Evolutionary conservation across 1,140 invertebrate genomes (phyloP), one percentile per base, ranked within the genome.

Genomic region (Hyphantria cunea): DNA sequence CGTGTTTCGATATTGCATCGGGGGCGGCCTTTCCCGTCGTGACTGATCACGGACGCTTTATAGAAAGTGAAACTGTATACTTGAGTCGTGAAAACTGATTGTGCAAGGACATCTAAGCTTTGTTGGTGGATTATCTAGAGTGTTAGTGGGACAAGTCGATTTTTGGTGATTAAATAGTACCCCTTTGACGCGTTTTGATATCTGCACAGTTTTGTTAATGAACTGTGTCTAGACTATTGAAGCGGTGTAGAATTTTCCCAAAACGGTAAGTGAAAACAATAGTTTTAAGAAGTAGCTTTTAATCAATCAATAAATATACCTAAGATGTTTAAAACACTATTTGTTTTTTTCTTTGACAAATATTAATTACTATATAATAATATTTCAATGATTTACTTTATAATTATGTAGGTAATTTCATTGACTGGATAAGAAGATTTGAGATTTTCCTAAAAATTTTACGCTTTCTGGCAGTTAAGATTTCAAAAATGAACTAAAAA

Each of bases 191-290:
- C 25, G 76, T 84, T 80, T 84, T 80, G 76, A 88, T 90, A 88
- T 87, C 84, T 76, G 78, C 80, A 51, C 82, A 79, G 82, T 90
- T 90, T 90, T 84, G 66, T 62, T 65, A 75, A 70, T 52, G 76
- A 89, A 88, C 79, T 87, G 87, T 81, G 80, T 73, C 73, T 84
- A 62, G 87, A 87, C 64, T 88, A 86, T 90, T 90, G 83, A 79
- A 66, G 68, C 67, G 66, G 31, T 65, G 64, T 31, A 53, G 51
- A 54, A 41, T 63, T 73, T 74, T 79, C 75, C 74, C 13, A 49
- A 72, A 70, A 88, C 78, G 84, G 85, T 89, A 77, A 86, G 84
- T 72, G 39, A 58, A 17, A 12, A 55, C 2, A 11, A 44, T 44
- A 33, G n/a, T 49, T 65, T 31, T 13, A 49, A 59, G 44, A 33